Conservation (phyloP, 2,888 invertebrate species). For the Machimus atricapillus region DNA sequence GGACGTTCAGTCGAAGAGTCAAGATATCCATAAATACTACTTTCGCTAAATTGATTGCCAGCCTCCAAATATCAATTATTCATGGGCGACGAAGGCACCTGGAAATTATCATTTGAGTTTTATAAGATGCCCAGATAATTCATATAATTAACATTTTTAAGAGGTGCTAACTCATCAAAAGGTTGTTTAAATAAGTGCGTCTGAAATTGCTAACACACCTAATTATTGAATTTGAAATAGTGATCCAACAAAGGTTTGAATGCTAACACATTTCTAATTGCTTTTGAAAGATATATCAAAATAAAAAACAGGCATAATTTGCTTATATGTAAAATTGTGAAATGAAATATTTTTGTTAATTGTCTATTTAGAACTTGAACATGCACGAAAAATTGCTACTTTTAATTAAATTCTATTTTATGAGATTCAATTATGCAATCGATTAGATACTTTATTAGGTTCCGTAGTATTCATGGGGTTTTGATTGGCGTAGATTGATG, state of each 20-base stretch:
- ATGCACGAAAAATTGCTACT: too few species aligned
- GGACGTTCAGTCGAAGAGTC: not conserved
- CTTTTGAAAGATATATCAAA: not conserved
- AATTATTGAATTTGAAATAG: not conserved
- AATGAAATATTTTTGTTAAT: too few species aligned
- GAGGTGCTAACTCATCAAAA: not conserved
- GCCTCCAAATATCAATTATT: not conserved
- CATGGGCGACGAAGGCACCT: not conserved
- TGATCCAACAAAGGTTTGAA: not conserved
- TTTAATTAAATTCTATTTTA: too few species aligned
- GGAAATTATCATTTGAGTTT: not conserved
- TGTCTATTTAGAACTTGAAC: too few species aligned
- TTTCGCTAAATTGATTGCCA: not conserved
- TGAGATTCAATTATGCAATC: too few species aligned
- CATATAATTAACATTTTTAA: not conserved
- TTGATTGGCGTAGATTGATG: too few species aligned
- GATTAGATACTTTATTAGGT: too few species aligned
- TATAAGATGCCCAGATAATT: not conserved
- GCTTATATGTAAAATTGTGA: too few species aligned
- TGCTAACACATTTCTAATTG: not conserved
- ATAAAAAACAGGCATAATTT: too few species aligned
- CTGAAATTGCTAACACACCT: not conserved
- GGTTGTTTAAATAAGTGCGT: not conserved
- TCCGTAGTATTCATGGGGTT: too few species aligned
- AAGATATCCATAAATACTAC: not conserved